These are phyloP conservation scores for Cloeon dipterum DNA, from an alignment of 2,888 invertebrate species.

Conservation along the genomic window DNA sequence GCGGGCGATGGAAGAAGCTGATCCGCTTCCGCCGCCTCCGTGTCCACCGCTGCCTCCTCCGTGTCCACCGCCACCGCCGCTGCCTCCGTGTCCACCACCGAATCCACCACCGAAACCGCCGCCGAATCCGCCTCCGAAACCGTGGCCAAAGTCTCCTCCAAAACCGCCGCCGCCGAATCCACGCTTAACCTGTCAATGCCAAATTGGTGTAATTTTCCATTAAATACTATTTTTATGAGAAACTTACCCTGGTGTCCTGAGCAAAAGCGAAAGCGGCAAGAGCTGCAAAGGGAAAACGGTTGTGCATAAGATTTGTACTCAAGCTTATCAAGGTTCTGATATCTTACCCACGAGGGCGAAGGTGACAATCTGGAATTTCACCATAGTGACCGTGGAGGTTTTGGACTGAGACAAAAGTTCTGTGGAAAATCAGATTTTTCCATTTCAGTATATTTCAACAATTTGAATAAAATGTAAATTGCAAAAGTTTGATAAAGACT, in stretches of 20 bases:
- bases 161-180: not conserved
- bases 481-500: no score
- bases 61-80: not conserved
- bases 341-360: not conserved
- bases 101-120: not conserved
- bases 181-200: not conserved
- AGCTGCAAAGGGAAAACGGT: not conserved
- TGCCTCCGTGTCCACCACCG: not conserved
- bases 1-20: not conserved
- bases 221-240: no score
- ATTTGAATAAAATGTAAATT: no score
- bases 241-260: constrained; percentile 1
- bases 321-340: not conserved
- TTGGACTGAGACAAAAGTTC: no score
- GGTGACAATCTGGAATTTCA: not conserved
- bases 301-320: not conserved
- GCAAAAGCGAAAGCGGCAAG: not conserved
- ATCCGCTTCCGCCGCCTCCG: not conserved
- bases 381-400: no score
- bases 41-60: not conserved
- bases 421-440: no score
- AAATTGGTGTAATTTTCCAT: not conserved
- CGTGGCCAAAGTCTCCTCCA: not conserved
- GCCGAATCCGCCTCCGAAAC: not conserved
- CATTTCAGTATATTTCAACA: no score